Evolutionary conservation across 2,113 vertebrate genomes (phyloP).

Genomic region (Clupea harengus): DNA sequence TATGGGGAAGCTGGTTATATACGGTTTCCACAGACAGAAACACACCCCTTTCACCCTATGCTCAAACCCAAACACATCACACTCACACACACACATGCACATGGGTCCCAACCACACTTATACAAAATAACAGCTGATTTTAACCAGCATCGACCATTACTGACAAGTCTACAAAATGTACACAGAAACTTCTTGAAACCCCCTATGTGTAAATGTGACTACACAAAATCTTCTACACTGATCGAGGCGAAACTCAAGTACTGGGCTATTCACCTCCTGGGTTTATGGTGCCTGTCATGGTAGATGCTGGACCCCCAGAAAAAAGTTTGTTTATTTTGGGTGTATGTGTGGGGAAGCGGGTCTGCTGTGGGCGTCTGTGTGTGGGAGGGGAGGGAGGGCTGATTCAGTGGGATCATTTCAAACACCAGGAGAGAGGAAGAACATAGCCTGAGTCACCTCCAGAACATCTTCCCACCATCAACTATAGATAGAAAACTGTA

Average conservation of each 20-base stretch:
- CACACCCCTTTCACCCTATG: slow-evolving; percentile 4
- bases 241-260: background rate
- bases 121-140: background rate
- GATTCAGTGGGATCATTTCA: background rate
- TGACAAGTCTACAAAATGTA: background rate
- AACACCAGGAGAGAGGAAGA: background rate
- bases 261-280: background rate
- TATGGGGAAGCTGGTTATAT: slow-evolving; percentile 32
- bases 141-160: background rate
- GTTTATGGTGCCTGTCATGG: background rate
- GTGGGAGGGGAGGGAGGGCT: background rate
- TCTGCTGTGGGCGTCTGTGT: background rate
- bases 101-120: background rate
- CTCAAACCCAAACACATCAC: background rate
- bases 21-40: background rate
- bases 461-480: background rate
- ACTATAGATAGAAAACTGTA: background rate
- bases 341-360: background rate
- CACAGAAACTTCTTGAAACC: background rate
- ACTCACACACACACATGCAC: background rate
- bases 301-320: background rate
- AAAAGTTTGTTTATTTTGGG: background rate
- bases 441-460: background rate
- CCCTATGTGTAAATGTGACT: background rate
- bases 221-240: background rate